Percentiles rank a stretch among this genome's conserved stretches.
phyloP scores from a whole-genome alignment of 2,113 vertebrate genomes.

The Kryptolebias marmoratus region DNA sequence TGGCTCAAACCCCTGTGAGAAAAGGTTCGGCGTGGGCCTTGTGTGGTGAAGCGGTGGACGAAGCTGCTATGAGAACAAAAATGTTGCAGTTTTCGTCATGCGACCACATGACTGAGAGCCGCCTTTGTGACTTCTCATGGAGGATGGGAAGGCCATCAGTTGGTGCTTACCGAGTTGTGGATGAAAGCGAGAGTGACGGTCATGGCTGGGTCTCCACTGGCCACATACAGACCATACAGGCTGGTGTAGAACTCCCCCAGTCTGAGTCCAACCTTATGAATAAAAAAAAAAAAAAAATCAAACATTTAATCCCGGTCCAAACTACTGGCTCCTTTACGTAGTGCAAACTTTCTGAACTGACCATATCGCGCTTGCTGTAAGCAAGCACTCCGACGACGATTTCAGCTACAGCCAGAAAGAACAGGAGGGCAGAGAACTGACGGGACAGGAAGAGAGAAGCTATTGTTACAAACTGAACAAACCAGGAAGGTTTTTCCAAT shows the following conservation, averaged over 20 bases:
- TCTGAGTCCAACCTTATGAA: constrained; percentile 9
- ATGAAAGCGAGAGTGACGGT: constrained; percentile 50
- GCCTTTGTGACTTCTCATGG: too few species aligned
- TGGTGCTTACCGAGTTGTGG: constrained; percentile 51
- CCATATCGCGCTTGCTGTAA: constrained; percentile 12
- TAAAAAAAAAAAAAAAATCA: background rate
- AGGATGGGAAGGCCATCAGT: background rate
- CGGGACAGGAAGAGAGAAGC: background rate
- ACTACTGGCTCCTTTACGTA: background rate
- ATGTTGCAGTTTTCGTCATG: too few species aligned
- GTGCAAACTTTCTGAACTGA: constrained; percentile 17
- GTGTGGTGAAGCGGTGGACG: too few species aligned
- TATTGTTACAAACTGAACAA: too few species aligned
- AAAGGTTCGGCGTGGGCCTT: too few species aligned
- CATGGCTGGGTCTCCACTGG: constrained; percentile 24
- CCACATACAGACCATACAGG: constrained; percentile 47
- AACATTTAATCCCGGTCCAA: background rate
- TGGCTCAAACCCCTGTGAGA: too few species aligned
- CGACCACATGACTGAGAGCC: too few species aligned
- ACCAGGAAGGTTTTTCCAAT: too few species aligned
- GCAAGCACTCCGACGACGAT: constrained; percentile 39
- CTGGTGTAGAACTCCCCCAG: constrained; percentile 43
- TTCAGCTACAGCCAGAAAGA: constrained; percentile 16
- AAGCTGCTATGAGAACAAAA: too few species aligned
- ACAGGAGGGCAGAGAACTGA: constrained; percentile 57